These are phyloP conservation scores for Nothocercus julius DNA, from an alignment of 2,113 vertebrate genomes.

Conservation along the genomic window DNA sequence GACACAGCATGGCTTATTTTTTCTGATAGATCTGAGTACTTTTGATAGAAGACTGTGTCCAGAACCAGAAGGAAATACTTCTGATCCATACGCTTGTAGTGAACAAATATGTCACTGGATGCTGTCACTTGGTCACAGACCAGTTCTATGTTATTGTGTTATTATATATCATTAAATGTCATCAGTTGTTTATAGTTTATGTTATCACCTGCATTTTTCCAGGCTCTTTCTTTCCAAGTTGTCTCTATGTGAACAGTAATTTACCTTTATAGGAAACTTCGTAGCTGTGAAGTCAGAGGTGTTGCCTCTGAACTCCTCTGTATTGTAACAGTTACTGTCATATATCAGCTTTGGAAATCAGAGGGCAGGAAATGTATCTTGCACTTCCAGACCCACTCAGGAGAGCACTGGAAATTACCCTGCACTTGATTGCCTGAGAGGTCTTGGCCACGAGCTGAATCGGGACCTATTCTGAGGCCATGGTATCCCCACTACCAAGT, in stretches of 20 bases:
- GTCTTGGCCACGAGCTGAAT: neutral
- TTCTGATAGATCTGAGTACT: neutral
- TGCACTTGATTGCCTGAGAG: neutral
- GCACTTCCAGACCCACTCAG: neutral
- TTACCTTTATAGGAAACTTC: neutral
- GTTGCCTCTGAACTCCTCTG: neutral
- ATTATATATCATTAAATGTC: neutral
- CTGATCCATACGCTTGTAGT: neutral
- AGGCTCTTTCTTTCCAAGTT: neutral
- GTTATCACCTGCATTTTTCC: neutral
- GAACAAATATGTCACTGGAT: neutral
- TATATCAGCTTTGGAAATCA: neutral
- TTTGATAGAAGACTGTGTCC: neutral
- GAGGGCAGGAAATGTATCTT: neutral
- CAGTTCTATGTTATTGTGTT: neutral
- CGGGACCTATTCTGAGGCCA: neutral
- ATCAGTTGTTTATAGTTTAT: neutral
- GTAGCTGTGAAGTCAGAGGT: neutral
- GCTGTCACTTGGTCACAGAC: neutral
- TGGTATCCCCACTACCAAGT: neutral
- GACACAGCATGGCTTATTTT: neutral
- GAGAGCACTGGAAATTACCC: neutral
- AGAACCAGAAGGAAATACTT: slow-evolving; percentile 14
- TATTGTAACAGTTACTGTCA: neutral
- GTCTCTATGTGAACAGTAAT: neutral